These are phyloP conservation scores for Perca fluviatilis DNA, from an alignment of 2,113 vertebrate species.

Conservation along the genomic window DNA sequence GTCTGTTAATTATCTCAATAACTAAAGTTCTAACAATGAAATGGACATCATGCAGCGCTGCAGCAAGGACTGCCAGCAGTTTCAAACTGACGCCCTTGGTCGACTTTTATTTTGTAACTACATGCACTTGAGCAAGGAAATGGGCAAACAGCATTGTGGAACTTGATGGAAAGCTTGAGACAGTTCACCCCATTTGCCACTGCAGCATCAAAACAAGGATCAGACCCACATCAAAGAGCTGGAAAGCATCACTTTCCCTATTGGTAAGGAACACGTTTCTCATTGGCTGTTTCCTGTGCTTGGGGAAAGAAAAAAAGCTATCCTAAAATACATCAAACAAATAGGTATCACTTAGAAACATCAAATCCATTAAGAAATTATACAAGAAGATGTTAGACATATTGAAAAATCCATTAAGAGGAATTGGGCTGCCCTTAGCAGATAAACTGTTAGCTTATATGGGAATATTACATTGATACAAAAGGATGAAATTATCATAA, in stretches of 20 bases:
- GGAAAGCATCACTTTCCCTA: background rate
- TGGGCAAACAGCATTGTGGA: conserved; percentile 9
- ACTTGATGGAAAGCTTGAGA: background rate
- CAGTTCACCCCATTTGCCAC: conserved; percentile 26
- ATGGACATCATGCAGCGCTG: background rate
- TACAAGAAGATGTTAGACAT: background rate
- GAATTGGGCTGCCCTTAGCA: background rate
- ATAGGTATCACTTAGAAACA: background rate
- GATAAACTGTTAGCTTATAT: background rate
- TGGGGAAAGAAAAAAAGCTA: background rate
- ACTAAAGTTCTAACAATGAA: background rate
- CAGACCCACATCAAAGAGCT: conserved; percentile 6
- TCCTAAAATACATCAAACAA: background rate
- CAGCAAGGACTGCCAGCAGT: background rate
- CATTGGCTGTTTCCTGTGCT: conserved; percentile 11
- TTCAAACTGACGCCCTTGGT: background rate
- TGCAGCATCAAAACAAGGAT: conserved; percentile 24
- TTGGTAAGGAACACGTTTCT: background rate
- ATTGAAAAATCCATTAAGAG: background rate
- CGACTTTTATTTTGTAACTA: conserved; percentile 33
- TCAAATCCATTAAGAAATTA: background rate
- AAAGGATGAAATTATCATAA: background rate
- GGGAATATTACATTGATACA: background rate
- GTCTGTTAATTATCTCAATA: background rate
- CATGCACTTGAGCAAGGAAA: background rate